Evolutionary conservation across 1,140 invertebrate species (phyloP).

Genomic region (Scylla paramamosain): DNA sequence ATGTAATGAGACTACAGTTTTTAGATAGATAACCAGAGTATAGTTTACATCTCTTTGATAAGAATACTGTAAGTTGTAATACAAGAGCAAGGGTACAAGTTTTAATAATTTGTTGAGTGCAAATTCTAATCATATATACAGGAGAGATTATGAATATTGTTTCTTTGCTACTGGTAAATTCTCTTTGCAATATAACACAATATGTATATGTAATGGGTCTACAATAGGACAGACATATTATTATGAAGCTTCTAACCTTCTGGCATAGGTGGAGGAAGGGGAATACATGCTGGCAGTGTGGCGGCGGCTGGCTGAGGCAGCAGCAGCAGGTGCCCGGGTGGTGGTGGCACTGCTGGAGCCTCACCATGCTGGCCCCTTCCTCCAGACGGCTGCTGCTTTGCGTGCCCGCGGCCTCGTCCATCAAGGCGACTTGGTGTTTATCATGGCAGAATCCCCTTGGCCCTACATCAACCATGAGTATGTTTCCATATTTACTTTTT

Average conservation of each 20-base stretch:
- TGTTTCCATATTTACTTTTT: conserved; percentile 40
- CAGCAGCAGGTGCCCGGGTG: conserved; percentile 72
- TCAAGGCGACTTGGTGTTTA: conserved; percentile 77
- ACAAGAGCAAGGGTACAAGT: too few species aligned
- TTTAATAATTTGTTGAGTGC: too few species aligned
- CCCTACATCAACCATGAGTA: conserved; percentile 77
- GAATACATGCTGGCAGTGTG: conserved; percentile 76
- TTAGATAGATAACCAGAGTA: too few species aligned
- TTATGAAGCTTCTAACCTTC: not conserved
- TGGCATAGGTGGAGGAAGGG: conserved; percentile 53
- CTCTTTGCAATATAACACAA: too few species aligned
- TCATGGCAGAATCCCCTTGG: conserved; percentile 75
- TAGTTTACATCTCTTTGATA: too few species aligned
- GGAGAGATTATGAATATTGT: too few species aligned
- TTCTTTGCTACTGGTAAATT: too few species aligned
- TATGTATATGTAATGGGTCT: too few species aligned
- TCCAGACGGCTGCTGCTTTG: conserved; percentile 76
- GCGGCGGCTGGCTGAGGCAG: conserved; percentile 66
- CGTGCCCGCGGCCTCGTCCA: conserved; percentile 71
- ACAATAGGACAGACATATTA: not conserved
- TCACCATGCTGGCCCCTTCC: conserved; percentile 74
- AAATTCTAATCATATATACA: too few species aligned
- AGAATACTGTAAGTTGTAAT: too few species aligned
- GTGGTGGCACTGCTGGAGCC: conserved; percentile 77
- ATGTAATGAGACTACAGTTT: too few species aligned